A percentile compares a stretch with the other conserved stretches of the same genome.
These are phyloP conservation scores for Oceanodroma leucorhoa DNA, from an alignment of 2,797 vertebrate genomes.

Conservation along the genomic window DNA sequence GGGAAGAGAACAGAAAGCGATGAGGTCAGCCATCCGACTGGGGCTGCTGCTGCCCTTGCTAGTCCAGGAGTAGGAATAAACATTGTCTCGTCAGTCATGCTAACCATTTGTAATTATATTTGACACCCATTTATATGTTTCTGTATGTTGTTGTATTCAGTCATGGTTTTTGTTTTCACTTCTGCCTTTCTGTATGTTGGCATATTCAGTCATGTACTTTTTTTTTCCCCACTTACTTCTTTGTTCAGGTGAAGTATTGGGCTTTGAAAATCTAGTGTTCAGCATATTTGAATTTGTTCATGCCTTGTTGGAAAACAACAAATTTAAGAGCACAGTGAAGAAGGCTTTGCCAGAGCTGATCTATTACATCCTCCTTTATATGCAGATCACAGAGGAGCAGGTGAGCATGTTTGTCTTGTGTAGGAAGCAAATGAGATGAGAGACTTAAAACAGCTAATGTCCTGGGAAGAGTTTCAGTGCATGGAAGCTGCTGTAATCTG, in stretches of 20 bases:
- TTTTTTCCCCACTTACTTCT: neutral
- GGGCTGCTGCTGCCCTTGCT: neutral
- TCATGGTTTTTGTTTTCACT: neutral
- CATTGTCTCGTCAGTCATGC: neutral
- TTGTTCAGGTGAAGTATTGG: constrained; percentile 92
- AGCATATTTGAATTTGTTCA: constrained; percentile 99
- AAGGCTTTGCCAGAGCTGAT: constrained; percentile 96
- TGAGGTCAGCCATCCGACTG: neutral
- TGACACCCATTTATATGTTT: neutral
- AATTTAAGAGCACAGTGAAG: constrained; percentile 96
- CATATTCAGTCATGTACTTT: neutral
- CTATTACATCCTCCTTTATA: constrained; percentile 97
- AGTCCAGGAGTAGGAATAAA: neutral
- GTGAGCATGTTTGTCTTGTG: constrained; percentile 67
- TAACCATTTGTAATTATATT: neutral
- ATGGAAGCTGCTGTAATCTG: neutral
- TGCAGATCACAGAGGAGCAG: constrained; percentile 99
- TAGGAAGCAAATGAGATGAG: neutral
- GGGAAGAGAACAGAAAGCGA: neutral
- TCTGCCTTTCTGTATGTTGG: neutral
- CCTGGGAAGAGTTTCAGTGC: neutral
- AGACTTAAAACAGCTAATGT: neutral
- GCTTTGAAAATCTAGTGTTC: constrained; percentile 98
- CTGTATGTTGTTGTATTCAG: neutral
- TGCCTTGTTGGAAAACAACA: constrained; percentile 94